Conservation (phyloP, 2,888 invertebrate species). For the Aphidoletes aphidimyza region DNA sequence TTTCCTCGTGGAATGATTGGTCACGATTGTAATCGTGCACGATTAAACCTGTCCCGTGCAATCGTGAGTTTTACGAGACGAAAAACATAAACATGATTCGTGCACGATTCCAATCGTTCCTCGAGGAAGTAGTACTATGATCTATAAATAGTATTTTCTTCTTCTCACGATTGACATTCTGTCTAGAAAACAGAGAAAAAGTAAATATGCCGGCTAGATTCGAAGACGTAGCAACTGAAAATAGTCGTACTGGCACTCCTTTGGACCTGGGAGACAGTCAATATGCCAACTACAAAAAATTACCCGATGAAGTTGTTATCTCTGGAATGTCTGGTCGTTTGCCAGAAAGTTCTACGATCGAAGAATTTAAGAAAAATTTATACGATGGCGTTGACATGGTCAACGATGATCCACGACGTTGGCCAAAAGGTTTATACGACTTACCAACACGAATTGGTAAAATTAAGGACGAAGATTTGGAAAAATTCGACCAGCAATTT, state of each 20-base stretch:
- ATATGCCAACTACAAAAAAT: constrained; percentile 64
- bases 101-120: too few species aligned
- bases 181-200: too few species aligned
- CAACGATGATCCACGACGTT: constrained; percentile 89
- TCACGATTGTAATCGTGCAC: too few species aligned
- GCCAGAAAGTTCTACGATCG: constrained; percentile 90
- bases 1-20: too few species aligned
- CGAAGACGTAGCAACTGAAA: constrained; percentile 67
- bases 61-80: too few species aligned
- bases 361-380: constrained; percentile 91
- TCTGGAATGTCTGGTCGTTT: constrained; percentile 87
- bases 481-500: constrained; percentile 86
- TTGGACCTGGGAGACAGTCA: constrained; percentile 63
- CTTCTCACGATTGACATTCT: too few species aligned
- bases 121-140: too few species aligned
- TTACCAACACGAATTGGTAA: constrained; percentile 84
- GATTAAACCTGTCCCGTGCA: too few species aligned
- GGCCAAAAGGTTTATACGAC: constrained; percentile 84
- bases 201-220: constrained; percentile 75
- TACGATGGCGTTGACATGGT: constrained; percentile 92
- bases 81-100: too few species aligned
- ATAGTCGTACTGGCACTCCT: constrained; percentile 62
- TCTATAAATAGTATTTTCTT: too few species aligned
- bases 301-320: constrained; percentile 79
- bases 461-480: constrained; percentile 76